Conservation (phyloP, 2,113 vertebrate genomes). For the Paradisaea rubra region DNA sequence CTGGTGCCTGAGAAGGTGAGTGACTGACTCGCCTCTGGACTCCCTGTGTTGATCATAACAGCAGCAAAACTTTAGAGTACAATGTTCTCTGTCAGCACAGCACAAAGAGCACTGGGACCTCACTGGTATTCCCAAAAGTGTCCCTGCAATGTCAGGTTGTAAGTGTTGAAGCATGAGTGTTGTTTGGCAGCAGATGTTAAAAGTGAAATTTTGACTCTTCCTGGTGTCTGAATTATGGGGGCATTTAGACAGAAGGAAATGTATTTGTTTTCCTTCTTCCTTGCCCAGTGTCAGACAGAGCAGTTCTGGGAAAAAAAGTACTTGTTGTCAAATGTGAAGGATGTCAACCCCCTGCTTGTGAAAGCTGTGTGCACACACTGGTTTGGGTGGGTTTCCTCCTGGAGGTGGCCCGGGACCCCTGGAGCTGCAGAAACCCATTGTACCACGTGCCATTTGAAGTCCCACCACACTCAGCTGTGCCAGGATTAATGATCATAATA, state of each 20-base stretch:
- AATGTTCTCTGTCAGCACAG: not conserved
- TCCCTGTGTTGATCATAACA: not conserved
- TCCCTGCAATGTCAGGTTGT: not conserved
- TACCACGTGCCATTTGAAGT: not conserved
- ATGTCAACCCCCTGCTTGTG: not conserved
- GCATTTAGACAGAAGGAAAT: not conserved
- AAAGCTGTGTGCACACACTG: not conserved
- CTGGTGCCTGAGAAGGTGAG: not conserved
- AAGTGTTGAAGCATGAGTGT: not conserved
- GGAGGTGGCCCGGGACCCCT: not conserved
- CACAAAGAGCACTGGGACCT: not conserved
- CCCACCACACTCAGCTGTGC: not conserved
- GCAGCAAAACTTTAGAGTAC: not conserved
- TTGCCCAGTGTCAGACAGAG: not conserved
- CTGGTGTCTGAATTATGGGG: not conserved
- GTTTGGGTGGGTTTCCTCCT: not conserved
- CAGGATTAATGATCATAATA: not conserved
- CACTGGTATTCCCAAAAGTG: not conserved
- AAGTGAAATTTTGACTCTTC: not conserved
- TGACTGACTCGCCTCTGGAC: accelerated
- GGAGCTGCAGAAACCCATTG: not conserved
- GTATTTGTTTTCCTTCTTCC: not conserved
- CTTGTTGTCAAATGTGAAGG: not conserved
- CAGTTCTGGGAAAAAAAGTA: not conserved
- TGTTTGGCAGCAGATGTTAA: not conserved